Base-by-base conservation (phyloP, 1,140 invertebrate genomes). In the Littorina saxatilis region DNA sequence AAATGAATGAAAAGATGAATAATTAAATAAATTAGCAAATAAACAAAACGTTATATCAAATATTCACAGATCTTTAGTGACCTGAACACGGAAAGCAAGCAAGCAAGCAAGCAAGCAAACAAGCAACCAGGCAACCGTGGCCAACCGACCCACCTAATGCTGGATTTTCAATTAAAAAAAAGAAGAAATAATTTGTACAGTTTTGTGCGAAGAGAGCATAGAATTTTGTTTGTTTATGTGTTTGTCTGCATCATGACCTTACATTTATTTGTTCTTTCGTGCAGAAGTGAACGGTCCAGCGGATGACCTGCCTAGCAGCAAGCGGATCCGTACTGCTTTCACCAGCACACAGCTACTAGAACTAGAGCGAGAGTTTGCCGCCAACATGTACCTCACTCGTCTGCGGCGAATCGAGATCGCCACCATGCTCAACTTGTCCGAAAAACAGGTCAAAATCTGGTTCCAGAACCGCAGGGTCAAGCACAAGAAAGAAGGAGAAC, bases 401-500 rank as follows among this genome's bases (percentile, higher is more conserved):
- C 87, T 95, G 3, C 87, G 94, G 63, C 86, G 94, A 20, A 95
- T 95, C 72, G 94, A 95, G 88, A 94, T 95, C 40, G 94, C 94
- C 35, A 93, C 93, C 5, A 93, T 93, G 83, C 88, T 95, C 5
- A 94, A 95, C 35, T 91, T 99, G 0, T 97, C 96, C 0, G 97
- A 98, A 92, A 99, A 98, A 90, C 97, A 98, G 78, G 63, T 80
- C 27, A 70, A 72, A 40, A 80, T 80, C 68, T 80, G 63, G 68
- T 80, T 80, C 89, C 97, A 98, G 91, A 98, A 98, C 90, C 88
- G 94, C 11, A 94, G 97, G 4, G 97, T 98, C 3, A 98, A 98
- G 89, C 95, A 97, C 90, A 98, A 98, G 94, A 98, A 98, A 88
- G 96, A 96, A 86, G 88, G 88, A 7, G 50, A 92, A 84, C 70